Base-by-base conservation (phyloP, 2,888 invertebrate genomes). In the Therioaphis trifolii region DNA sequence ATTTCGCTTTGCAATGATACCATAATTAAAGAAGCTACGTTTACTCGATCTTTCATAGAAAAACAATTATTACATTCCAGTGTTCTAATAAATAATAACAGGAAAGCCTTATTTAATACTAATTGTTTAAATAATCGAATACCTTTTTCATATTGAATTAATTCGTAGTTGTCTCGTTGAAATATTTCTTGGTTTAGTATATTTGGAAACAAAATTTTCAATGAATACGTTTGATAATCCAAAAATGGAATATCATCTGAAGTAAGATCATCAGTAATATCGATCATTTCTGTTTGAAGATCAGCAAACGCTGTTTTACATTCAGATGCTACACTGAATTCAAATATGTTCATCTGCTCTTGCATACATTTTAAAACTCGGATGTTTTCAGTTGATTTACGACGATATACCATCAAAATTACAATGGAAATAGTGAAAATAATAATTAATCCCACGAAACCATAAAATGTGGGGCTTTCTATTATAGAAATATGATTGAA, bases 1-100 rank as follows among this genome's bases (percentile, higher is more conserved):
- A 99, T 96, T 89, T 97, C 97, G 88, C 97, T 97, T 90, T 99
- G 99, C 78, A 99, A 91, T 79, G 98, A 97, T 76, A 99, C 98
- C 96, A 99, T 99, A 86, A 99, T 96, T 85, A 99, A 91, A 58
- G 99, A 98, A 84, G 99, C 99, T 84, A 99, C 98, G 90, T 99
- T 98, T 71, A 99, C 99, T 87, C 98, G 80, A 89, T 96, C 96
- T 86, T 96, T 93, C 94, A 96, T 96, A 84, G 95, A 94, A 90
- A 97, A 97, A 90, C 96, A 96, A 87, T 95, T 92, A 91, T 99
- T 98, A 88, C 96, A 95, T 90, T 99, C 99, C 88, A 99, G 91
- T 80, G 98, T 98, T 87, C 98, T 93, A 88, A 99, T 97, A 90
- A 99, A 98, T 85, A 97, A 92, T 87, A 99, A 90, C 86, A 99